Conservation (phyloP, 2,888 invertebrate species). For the Pemphredon lugubris region DNA sequence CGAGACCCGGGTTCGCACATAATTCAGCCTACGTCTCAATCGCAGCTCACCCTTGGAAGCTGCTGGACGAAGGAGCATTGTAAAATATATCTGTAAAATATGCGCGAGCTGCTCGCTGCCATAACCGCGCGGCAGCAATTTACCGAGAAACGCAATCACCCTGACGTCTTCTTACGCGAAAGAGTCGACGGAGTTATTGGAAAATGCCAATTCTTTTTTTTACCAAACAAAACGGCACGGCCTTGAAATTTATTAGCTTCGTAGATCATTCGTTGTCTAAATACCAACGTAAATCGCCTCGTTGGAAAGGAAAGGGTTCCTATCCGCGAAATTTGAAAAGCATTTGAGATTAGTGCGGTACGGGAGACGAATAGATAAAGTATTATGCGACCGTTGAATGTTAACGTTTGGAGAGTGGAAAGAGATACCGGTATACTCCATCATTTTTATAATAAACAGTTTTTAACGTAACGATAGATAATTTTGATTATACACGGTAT, state of each 20-base stretch:
- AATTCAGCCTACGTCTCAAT: constrained; percentile 65
- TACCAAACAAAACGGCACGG: background rate
- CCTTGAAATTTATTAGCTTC: background rate
- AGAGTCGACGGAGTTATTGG: constrained; percentile 9
- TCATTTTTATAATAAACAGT: too few species aligned
- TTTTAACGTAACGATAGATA: too few species aligned
- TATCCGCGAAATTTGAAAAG: too few species aligned
- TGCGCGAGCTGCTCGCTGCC: constrained; percentile 4
- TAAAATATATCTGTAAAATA: constrained; percentile 37
- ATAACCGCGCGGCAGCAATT: constrained; percentile 1
- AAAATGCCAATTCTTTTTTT: constrained; percentile 1
- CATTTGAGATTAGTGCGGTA: too few species aligned
- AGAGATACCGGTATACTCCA: too few species aligned
- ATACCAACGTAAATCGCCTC: too few species aligned
- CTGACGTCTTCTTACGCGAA: constrained; percentile 10
- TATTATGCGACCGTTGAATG: too few species aligned
- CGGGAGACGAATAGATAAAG: too few species aligned
- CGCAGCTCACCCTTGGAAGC: constrained; percentile 26
- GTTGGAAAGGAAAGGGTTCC: too few species aligned
- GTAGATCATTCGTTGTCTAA: background rate
- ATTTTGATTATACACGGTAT: too few species aligned
- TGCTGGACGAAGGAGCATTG: constrained; percentile 12
- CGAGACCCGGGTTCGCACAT: constrained; percentile 48
- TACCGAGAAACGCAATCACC: constrained; percentile 25
- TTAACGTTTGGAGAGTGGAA: too few species aligned